phyloP scores from a whole-genome alignment of 2,113 vertebrate genomes.

The Myrmecobius fasciatus region DNA sequence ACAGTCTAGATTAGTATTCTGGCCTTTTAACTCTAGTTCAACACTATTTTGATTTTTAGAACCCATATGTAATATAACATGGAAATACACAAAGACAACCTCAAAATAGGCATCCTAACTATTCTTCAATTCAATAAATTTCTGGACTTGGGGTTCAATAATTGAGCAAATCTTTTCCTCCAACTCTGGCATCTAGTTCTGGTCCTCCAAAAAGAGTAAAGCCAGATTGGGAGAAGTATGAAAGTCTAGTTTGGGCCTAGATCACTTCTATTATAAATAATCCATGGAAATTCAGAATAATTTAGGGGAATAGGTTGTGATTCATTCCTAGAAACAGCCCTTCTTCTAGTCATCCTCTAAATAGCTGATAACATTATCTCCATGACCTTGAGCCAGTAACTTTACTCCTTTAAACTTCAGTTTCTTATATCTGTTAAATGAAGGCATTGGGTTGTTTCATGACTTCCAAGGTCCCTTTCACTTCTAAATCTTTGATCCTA shows the following conservation, averaged over 20 bases:
- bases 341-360: not conserved
- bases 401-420: not conserved
- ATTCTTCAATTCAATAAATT: constrained; percentile 17
- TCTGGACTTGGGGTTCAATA: constrained; percentile 42
- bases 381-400: not conserved
- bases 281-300: not conserved
- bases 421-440: not conserved
- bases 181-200: not conserved
- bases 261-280: not conserved
- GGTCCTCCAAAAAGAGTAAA: not conserved
- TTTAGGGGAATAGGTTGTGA: not conserved
- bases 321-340: not conserved
- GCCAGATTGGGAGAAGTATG: not conserved
- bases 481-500: not conserved
- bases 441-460: not conserved
- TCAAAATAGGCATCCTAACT: constrained; percentile 26
- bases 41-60: not conserved
- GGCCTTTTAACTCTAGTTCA: not conserved
- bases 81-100: constrained; percentile 15
- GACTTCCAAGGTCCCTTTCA: not conserved
- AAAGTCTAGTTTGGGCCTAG: not conserved
- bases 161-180: constrained; percentile 4
- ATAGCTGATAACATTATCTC: not conserved
- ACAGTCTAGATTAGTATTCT: not conserved
- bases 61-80: not conserved